These are phyloP conservation scores for Tupaia tana DNA, from an alignment of 2,113 vertebrate genomes.

Conservation along the genomic window DNA sequence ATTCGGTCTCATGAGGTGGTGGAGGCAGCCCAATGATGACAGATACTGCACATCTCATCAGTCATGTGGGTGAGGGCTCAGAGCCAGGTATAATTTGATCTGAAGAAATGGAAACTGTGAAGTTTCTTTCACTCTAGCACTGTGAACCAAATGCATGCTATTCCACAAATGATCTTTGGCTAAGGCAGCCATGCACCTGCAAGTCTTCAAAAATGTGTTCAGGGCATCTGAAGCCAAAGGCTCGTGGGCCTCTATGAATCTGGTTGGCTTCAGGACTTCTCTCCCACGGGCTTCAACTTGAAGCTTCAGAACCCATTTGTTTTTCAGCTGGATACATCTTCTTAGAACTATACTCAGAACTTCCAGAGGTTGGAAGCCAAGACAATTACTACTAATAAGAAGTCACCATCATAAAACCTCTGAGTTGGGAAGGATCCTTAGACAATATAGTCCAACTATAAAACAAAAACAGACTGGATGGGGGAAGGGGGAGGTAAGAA, in stretches of 20 bases:
- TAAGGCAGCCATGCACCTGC: background rate
- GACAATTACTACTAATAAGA: background rate
- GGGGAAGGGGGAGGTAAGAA: background rate
- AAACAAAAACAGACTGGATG: background rate
- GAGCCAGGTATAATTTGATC: background rate
- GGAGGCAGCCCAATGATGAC: background rate
- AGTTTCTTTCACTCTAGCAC: background rate
- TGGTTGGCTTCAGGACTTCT: background rate
- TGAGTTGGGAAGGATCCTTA: background rate
- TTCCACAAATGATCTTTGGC: background rate
- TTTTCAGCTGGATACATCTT: background rate
- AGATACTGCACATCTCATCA: background rate
- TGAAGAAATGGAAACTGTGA: slow-evolving; percentile 1
- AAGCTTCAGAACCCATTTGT: background rate
- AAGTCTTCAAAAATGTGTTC: background rate
- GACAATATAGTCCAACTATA: background rate
- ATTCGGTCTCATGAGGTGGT: background rate
- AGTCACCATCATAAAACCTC: background rate
- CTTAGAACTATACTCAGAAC: background rate
- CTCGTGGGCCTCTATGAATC: background rate
- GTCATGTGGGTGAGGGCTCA: background rate
- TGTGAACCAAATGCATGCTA: background rate
- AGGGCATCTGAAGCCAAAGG: background rate
- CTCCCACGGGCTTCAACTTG: background rate
- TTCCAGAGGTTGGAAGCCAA: background rate